Evolutionary conservation across 2,113 vertebrate genomes (phyloP).

Genomic region (Pelobates fuscus): DNA sequence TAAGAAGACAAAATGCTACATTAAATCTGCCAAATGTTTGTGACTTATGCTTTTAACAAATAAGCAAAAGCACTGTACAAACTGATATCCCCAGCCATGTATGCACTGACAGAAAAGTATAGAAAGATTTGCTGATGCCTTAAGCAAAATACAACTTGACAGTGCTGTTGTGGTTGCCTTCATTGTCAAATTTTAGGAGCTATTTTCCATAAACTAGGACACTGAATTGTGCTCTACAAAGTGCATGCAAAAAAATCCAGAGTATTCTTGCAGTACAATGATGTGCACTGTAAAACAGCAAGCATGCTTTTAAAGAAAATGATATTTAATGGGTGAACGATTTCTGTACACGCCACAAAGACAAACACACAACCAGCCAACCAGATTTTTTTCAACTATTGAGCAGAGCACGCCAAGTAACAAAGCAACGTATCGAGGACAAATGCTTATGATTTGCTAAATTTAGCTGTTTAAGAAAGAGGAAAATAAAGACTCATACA

Average conservation of each 20-base stretch:
- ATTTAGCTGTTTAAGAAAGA: background rate
- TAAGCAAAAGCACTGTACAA: no score
- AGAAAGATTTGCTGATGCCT: no score
- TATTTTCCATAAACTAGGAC: background rate
- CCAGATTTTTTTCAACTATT: no score
- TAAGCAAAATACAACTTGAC: conserved; percentile 22
- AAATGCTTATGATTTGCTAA: background rate
- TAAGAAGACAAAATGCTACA: no score
- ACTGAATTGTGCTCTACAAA: background rate
- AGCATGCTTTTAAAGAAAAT: background rate
- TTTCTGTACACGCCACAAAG: background rate
- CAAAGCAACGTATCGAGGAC: background rate
- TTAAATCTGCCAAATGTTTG: no score
- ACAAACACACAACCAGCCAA: background rate
- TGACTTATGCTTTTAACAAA: no score
- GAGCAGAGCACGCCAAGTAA: no score
- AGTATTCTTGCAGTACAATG: background rate
- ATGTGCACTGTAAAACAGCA: background rate
- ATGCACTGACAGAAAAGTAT: no score
- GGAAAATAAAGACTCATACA: background rate
- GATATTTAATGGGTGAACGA: background rate
- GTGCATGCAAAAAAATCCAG: background rate
- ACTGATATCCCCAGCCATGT: no score
- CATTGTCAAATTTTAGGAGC: conserved; percentile 5
- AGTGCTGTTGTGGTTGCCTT: conserved; percentile 17